phyloP scores from a whole-genome alignment of 2,113 vertebrate species.

The Charadrius vociferus region DNA sequence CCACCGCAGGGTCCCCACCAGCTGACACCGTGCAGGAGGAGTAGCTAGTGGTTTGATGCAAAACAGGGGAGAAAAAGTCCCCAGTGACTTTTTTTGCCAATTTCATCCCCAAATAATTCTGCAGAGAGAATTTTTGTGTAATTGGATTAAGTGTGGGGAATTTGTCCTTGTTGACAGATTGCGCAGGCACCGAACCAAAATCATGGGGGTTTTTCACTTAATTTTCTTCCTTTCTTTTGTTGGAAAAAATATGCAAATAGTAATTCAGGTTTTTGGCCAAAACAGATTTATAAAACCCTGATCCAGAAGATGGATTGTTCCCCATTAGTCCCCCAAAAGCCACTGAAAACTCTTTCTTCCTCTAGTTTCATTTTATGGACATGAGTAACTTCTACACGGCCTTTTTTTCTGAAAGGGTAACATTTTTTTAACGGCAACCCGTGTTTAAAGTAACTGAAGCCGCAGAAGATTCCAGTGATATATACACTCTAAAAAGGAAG shows the following conservation, averaged over 20 bases:
- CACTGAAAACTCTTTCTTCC: not conserved
- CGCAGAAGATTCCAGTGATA: not conserved
- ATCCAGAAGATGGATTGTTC: not conserved
- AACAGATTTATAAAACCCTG: not conserved
- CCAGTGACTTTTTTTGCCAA: not conserved
- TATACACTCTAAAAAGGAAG: constrained; percentile 11
- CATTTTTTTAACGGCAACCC: not conserved
- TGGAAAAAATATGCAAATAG: not conserved
- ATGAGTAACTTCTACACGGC: not conserved
- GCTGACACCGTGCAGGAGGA: not conserved
- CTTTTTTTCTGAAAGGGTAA: not conserved
- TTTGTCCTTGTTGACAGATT: constrained; percentile 43
- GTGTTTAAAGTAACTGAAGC: not conserved
- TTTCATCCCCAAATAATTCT: constrained; percentile 25
- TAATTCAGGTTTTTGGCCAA: not conserved
- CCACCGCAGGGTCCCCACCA: not conserved
- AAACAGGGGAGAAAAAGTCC: not conserved
- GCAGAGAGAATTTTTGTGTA: not conserved
- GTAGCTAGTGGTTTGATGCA: not conserved
- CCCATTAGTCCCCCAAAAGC: not conserved
- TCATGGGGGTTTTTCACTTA: not conserved
- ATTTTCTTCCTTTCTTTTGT: not conserved
- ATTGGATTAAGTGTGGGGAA: constrained; percentile 57
- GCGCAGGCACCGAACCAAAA: constrained; percentile 22
- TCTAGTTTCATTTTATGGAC: not conserved